Evolutionary conservation across 2,888 invertebrate genomes (phyloP).

Genomic region (Polydesmus complanatus): DNA sequence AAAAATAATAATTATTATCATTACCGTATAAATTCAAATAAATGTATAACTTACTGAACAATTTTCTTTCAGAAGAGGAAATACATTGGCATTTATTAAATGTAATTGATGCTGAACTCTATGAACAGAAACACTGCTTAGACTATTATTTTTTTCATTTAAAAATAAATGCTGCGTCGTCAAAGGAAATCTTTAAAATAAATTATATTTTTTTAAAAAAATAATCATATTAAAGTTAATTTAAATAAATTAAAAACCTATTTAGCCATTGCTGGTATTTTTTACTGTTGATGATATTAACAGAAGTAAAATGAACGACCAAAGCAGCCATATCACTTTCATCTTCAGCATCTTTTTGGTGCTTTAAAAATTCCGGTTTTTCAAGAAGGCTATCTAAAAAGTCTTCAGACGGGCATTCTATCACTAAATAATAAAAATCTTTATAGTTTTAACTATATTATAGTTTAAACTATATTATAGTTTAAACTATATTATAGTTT

Average conservation of each 20-base stretch:
- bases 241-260: slow-evolving; percentile 26
- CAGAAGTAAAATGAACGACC: slow-evolving; percentile 70
- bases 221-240: neutral
- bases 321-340: slow-evolving; percentile 45
- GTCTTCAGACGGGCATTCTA: slow-evolving; percentile 64
- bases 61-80: slow-evolving; percentile 58
- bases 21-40: no score
- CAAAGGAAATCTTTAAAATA: slow-evolving; percentile 40
- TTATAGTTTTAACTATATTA: neutral
- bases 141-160: slow-evolving; percentile 53
- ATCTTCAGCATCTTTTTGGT: slow-evolving; percentile 40
- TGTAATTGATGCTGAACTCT: slow-evolving; percentile 69
- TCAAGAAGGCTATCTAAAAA: slow-evolving; percentile 49
- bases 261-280: slow-evolving; percentile 61
- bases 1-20: no score
- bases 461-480: no score
- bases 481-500: no score
- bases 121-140: slow-evolving; percentile 63
- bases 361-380: slow-evolving; percentile 44
- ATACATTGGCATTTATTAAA: slow-evolving; percentile 57
- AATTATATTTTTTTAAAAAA: neutral
- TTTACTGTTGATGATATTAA: slow-evolving; percentile 46
- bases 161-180: slow-evolving; percentile 61
- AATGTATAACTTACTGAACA: no score
- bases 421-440: slow-evolving; percentile 41